Conservation (phyloP, 2,113 vertebrate species). For the Seriola rivoliana region DNA sequence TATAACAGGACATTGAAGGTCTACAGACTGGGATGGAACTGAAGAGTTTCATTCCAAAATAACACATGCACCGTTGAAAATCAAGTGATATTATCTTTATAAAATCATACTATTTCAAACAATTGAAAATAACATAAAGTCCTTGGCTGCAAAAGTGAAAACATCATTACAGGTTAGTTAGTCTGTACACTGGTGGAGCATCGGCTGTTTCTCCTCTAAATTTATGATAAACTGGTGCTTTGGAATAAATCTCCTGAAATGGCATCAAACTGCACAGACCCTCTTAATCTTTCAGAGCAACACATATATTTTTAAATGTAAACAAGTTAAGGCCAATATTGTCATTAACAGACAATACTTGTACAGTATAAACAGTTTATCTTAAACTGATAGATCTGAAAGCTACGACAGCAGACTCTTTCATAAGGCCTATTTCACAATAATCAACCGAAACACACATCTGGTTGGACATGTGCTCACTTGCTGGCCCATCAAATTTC, state of each 20-base stretch:
- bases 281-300: conserved; percentile 45
- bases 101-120: conserved; percentile 36
- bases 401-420: conserved; percentile 60
- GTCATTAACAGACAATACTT: conserved; percentile 56
- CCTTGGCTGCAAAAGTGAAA: conserved; percentile 66
- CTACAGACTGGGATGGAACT: background rate
- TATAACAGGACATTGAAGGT: conserved; percentile 11
- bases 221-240: conserved; percentile 46
- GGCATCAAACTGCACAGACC: conserved; percentile 55
- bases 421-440: conserved; percentile 60
- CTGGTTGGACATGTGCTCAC: conserved; percentile 24
- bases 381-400: conserved; percentile 33
- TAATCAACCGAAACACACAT: conserved; percentile 2
- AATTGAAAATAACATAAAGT: conserved; percentile 45
- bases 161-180: conserved; percentile 13
- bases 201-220: conserved; percentile 25
- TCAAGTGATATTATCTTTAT: conserved; percentile 13
- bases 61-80: conserved; percentile 54
- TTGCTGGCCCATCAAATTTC: conserved; percentile 1
- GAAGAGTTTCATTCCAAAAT: conserved; percentile 22
- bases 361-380: conserved; percentile 54
- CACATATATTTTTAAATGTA: conserved; percentile 62
- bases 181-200: background rate
- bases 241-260: conserved; percentile 57
- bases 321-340: conserved; percentile 83